A percentile compares a stretch with the other conserved stretches of the same genome.
phyloP scores from a whole-genome alignment of 2,113 vertebrate species.

The Eclectus roratus region DNA sequence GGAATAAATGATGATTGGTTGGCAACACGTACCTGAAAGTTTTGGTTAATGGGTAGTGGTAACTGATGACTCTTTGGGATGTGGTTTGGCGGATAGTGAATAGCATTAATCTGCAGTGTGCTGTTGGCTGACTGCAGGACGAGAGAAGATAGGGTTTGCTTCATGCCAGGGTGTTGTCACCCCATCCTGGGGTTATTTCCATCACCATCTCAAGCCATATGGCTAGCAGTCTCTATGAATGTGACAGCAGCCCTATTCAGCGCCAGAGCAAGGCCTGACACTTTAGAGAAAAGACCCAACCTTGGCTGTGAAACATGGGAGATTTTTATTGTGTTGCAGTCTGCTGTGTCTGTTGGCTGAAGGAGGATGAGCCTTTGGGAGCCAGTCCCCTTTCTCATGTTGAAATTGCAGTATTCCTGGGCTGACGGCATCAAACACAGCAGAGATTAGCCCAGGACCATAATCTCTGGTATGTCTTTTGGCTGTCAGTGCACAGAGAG shows the following conservation, averaged over 20 bases:
- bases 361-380: background rate
- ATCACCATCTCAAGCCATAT: rapidly evolving
- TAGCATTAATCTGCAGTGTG: background rate
- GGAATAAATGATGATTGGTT: background rate
- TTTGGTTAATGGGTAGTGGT: background rate
- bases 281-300: background rate
- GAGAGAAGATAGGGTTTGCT: background rate
- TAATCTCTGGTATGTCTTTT: background rate
- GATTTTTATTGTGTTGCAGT: background rate
- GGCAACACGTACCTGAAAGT: background rate
- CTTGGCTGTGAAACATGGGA: background rate
- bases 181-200: background rate
- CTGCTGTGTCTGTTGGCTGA: background rate
- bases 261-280: background rate
- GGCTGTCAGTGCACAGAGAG: background rate
- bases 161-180: background rate
- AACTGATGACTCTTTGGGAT: background rate
- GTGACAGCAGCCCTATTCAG: background rate
- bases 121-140: background rate
- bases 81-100: background rate
- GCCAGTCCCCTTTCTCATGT: background rate
- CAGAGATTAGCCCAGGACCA: background rate
- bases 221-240: rapidly evolving
- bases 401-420: background rate
- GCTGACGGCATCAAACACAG: background rate